Percentiles rank a stretch among this genome's conserved stretches.
phyloP scores from a whole-genome alignment of 2,113 vertebrate species.

The Tursiops truncatus region DNA sequence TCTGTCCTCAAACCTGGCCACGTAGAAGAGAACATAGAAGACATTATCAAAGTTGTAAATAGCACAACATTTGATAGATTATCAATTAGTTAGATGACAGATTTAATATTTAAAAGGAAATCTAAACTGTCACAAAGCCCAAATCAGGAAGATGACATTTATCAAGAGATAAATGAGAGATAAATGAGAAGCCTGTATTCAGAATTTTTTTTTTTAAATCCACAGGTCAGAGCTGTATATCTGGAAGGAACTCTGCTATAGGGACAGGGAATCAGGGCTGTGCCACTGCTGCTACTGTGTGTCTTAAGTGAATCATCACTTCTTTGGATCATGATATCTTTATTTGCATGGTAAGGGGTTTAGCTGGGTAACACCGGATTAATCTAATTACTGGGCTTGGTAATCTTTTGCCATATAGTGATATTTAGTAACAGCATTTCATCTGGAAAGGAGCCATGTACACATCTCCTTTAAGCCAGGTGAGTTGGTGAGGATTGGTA shows the following conservation, averaged over 20 bases:
- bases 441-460: background rate
- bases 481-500: background rate
- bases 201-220: background rate
- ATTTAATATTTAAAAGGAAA: background rate
- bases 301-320: background rate
- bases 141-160: background rate
- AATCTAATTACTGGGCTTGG: background rate
- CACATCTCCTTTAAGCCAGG: background rate
- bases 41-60: background rate
- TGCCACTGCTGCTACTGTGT: fast-evolving
- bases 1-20: background rate
- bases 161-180: background rate
- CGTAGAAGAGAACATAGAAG: background rate
- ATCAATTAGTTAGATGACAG: background rate
- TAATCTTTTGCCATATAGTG: background rate
- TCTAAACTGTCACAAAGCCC: background rate
- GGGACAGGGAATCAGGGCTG: background rate
- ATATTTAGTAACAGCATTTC: background rate
- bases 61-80: background rate
- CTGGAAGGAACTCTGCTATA: background rate
- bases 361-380: background rate
- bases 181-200: background rate
- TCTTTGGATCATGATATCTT: background rate
- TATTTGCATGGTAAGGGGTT: background rate
- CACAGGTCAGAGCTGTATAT: background rate